phyloP scores from a whole-genome alignment of 2,888 invertebrate species.

The Phanerotoma sp. region DNA sequence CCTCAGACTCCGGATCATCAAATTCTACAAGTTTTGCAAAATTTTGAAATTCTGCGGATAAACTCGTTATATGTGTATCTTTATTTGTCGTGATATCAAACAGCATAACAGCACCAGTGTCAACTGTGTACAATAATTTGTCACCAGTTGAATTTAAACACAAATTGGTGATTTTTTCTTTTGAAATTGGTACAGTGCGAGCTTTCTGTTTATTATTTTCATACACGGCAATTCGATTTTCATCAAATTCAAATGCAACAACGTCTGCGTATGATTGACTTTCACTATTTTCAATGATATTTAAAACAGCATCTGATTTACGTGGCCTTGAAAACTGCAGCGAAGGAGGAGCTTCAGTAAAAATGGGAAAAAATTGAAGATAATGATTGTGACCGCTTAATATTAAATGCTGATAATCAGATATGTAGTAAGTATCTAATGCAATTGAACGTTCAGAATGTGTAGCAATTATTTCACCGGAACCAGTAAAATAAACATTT shows the following conservation, averaged over 20 bases:
- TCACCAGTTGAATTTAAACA: slow-evolving; percentile 61
- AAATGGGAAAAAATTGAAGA: slow-evolving; percentile 48
- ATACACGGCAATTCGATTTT: slow-evolving; percentile 46
- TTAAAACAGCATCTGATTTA: slow-evolving; percentile 47
- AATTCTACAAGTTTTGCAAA: slow-evolving; percentile 26
- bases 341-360: slow-evolving; percentile 36
- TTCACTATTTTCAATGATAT: slow-evolving; percentile 5
- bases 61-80: slow-evolving; percentile 20
- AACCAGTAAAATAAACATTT: slow-evolving; percentile 50
- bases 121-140: slow-evolving; percentile 60
- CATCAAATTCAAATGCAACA: too few relatives aligned
- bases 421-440: slow-evolving; percentile 49
- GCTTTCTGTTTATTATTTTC: slow-evolving; percentile 41
- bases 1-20: slow-evolving; percentile 2
- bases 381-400: slow-evolving; percentile 46
- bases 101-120: slow-evolving; percentile 57
- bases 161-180: slow-evolving; percentile 59
- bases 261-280: slow-evolving; percentile 38
- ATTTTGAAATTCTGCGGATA: slow-evolving; percentile 21
- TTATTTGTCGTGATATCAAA: slow-evolving; percentile 57
- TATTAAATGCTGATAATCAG: slow-evolving; percentile 46
- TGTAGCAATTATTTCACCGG: slow-evolving; percentile 38
- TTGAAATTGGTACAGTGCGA: too few relatives aligned
- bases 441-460: slow-evolving; percentile 48
- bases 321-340: slow-evolving; percentile 39